Base-by-base conservation (phyloP, 2,113 vertebrate genomes). In the Plotosus lineatus region DNA sequence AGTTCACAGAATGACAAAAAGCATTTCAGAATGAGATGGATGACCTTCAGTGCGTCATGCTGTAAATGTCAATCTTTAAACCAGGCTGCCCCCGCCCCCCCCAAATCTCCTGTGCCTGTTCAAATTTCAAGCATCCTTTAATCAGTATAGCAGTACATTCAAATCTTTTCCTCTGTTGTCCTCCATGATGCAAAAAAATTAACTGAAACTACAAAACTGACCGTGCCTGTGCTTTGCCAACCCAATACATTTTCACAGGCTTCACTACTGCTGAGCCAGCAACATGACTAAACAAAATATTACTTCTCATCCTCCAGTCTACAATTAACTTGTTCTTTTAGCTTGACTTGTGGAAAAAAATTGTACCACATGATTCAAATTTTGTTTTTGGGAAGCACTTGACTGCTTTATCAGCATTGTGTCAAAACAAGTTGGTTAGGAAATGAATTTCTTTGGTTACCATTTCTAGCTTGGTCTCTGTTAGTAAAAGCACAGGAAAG, bases 391-490 rank as follows among this genome's bases (percentile, higher is more conserved):
- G 84, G 82, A 84, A 76, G 21, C 2, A 1, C 44, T 58, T 40
- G 10, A 56, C 50, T 28, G 11, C 46, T 61, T 55, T 12, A 55
- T 55, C 77, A 66, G 51, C 38, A 26, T 17, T 4, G 21, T 83
- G 74, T 85, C 82, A 86, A 78, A 5, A 83, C 83, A 71, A 42
- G 40, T 74, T 73, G 58, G 55, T n/a, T 56, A 51, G 76, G 58
- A 83, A 79, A 78, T 81, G 10, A 71, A 75, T 75, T 82, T 83
- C 53, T 3, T 80, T 78, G 48, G 55, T 75, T 76, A 79, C 50
- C 19, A 21, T 82, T 36, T 66, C 53, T 15, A 21, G 12, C 21
- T 21, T 53, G 11, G 58, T 65, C 66, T 36, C 50, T 44, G 44
- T 84, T 60, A 76, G 46, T 31, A 79, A 46, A 71, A 71, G 8